Base-by-base conservation (phyloP, 2,113 vertebrate species). In the Camelus dromedarius region DNA sequence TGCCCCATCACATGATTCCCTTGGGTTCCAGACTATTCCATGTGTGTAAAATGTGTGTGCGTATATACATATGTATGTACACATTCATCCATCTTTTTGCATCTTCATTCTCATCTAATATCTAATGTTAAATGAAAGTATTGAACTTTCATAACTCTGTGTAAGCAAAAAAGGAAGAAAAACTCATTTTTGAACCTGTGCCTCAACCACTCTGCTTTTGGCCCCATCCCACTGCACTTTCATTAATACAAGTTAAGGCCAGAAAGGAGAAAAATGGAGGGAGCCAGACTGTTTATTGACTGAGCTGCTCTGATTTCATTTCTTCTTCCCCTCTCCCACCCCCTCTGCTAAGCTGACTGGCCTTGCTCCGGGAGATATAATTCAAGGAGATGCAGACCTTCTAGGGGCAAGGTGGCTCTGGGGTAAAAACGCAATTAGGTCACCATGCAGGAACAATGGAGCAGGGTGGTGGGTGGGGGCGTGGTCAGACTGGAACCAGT, bases 141-240 rank as follows among this genome's bases (percentile, higher is more conserved):
- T 86, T 90, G 75, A 82, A 46, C 2, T 30, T 82, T 58, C 72
- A 66, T 64, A 50, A 58, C 46, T 9, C 38, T 87, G 75, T 38
- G 20, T 50, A 64, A 83, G 18, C 75, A 67, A n/a, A n/a, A 90
- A 96, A 82, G 32, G 26, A 84, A 83, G 69, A n/a, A 84, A 87
- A 10, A 26, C n/a, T 75, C 58, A 24, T 16, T 35, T 67, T 77
- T 8, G 9, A 56, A 58, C 89, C 48, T 1, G 1, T 16, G 30
- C 72, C 15, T 42, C 38, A 16, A 20, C 18, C 35, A 4, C 8
- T 89, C 56, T 62, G 60, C 58, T 62, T 64, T 7, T 54, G 56
- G 50, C 8, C 24, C 46, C 6, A 11, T 4, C 9, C 22, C 8
- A 26, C 20, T 42, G 38, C 76, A 79, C 22, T 42, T 50, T 77